phyloP scores from a whole-genome alignment of 2,113 vertebrate species.

The human (Homo sapiens) region GRCh38 chr4:27521001-27521500 shows the following conservation, averaged over 20 bases:
- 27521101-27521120: slow-evolving; percentile 14
- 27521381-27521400: background rate
- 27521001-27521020: background rate
- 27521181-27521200: slow-evolving; percentile 27
- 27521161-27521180: slow-evolving; percentile 24
- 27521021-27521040: background rate
- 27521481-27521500: background rate
- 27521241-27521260: background rate
- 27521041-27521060: background rate
- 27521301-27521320: background rate
- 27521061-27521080: background rate
- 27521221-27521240: background rate
- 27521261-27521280: background rate
- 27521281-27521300: background rate
- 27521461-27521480: background rate
- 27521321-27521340: background rate
- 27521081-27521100: slow-evolving; percentile 1
- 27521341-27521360: background rate
- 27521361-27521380: background rate
- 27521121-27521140: background rate
- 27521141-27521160: slow-evolving; percentile 8
- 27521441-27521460: background rate
- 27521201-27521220: background rate
- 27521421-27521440: background rate
- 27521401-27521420: background rate